phyloP scores from a whole-genome alignment of 2,888 invertebrate species.

The Diarsia rubi region DNA sequence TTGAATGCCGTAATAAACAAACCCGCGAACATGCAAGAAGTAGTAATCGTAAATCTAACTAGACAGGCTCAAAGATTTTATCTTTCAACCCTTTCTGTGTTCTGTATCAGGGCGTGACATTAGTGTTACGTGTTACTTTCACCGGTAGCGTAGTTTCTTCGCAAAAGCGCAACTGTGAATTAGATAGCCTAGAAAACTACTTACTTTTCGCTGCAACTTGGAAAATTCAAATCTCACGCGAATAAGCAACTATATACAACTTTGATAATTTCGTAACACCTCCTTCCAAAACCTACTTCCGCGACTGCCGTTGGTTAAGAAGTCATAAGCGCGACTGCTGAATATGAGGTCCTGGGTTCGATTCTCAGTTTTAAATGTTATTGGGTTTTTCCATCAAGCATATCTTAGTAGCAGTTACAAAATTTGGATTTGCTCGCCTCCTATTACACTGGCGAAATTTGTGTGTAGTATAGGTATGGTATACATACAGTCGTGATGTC shows the following conservation, averaged over 20 bases:
- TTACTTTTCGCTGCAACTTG: background rate
- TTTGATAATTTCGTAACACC: background rate
- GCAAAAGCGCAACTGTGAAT: slow-evolving; percentile 17
- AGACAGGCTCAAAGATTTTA: slow-evolving; percentile 55
- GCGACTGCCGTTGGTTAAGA: no score
- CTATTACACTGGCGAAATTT: no score
- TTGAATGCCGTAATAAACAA: slow-evolving; percentile 55
- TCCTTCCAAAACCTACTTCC: background rate
- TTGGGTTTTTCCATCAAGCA: no score
- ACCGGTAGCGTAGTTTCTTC: slow-evolving; percentile 9
- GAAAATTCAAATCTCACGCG: background rate
- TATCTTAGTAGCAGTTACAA: no score
- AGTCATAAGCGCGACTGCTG: no score
- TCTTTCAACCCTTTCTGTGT: slow-evolving; percentile 55
- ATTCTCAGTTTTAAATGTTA: no score
- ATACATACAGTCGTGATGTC: no score
- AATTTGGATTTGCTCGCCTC: no score
- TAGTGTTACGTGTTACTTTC: slow-evolving; percentile 51
- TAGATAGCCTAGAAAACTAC: background rate
- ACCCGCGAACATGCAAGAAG: slow-evolving; percentile 52
- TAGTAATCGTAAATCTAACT: slow-evolving; percentile 57
- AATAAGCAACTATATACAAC: background rate
- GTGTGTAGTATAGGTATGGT: no score
- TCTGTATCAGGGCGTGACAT: slow-evolving; percentile 39
- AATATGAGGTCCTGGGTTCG: no score